These are phyloP conservation scores for Endotricha flammealis DNA, from an alignment of 2,888 invertebrate genomes.

Conservation along the genomic window DNA sequence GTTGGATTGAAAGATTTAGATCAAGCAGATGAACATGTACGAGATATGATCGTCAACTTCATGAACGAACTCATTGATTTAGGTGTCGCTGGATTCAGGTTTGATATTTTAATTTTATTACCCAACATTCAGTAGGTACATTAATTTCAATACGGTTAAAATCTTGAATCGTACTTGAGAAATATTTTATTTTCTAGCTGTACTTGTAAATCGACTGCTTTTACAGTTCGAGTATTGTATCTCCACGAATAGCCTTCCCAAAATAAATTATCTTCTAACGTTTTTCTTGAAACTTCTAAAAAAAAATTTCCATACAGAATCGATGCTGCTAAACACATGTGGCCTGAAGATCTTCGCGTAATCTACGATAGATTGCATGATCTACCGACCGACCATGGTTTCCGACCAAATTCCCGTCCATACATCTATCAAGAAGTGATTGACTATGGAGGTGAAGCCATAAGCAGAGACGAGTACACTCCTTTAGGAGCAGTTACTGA, in stretches of 20 bases:
- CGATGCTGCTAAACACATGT: slow-evolving; percentile 89
- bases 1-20: slow-evolving; percentile 88
- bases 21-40: slow-evolving; percentile 81
- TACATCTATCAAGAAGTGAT: slow-evolving; percentile 88
- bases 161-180: too few relatives aligned
- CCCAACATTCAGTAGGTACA: too few relatives aligned
- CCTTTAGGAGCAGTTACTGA: slow-evolving; percentile 83
- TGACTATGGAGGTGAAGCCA: slow-evolving; percentile 78
- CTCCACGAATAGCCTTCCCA: too few relatives aligned
- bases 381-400: slow-evolving; percentile 80
- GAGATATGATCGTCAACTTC: slow-evolving; percentile 80
- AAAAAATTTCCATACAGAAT: slow-evolving; percentile 79
- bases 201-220: too few relatives aligned
- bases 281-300: too few relatives aligned
- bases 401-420: slow-evolving; percentile 79
- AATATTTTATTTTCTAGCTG: too few relatives aligned
- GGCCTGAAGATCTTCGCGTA: slow-evolving; percentile 82
- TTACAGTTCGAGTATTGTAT: too few relatives aligned
- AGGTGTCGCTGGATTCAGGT: slow-evolving; percentile 88
- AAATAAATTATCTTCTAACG: too few relatives aligned
- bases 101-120: too few relatives aligned
- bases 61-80: slow-evolving; percentile 82
- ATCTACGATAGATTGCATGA: slow-evolving; percentile 82
- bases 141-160: too few relatives aligned
- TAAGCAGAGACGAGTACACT: slow-evolving; percentile 74